These are phyloP conservation scores for Coptotermes formosanus DNA, from an alignment of 1,140 invertebrate species.

Conservation along the genomic window DNA sequence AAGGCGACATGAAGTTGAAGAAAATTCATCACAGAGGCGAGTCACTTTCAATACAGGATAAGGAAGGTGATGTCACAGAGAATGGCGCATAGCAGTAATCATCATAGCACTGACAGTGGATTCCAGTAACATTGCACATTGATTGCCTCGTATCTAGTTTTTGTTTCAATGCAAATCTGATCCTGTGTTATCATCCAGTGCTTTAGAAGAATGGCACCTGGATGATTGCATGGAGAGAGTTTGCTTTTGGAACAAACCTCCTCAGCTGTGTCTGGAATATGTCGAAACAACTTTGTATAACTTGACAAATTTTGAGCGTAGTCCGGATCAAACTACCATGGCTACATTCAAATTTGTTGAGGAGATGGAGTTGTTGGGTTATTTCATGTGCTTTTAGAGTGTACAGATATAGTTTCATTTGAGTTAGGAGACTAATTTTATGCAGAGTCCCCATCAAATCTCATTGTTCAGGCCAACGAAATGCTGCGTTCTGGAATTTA, in stretches of 20 bases:
- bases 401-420: too few species aligned
- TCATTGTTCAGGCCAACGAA: too few species aligned
- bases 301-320: conserved; percentile 6
- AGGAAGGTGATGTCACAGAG: too few species aligned
- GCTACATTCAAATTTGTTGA: conserved; percentile 16
- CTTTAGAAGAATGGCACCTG: neutral
- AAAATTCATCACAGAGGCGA: neutral
- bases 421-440: too few species aligned
- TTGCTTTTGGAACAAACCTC: neutral
- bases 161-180: neutral
- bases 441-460: too few species aligned
- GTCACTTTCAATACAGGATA: neutral
- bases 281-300: neutral
- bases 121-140: neutral
- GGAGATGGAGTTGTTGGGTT: neutral
- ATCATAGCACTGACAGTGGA: too few species aligned
- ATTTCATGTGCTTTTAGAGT: neutral
- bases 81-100: too few species aligned
- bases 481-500: too few species aligned
- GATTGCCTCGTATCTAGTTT: neutral
- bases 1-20: neutral
- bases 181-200: neutral
- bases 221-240: neutral
- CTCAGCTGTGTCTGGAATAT: neutral
- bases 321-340: neutral